Evolutionary conservation across 1,140 invertebrate genomes (phyloP), one percentile per base, ranked within the genome.

Genomic region (Drosophila ananassae): DNA sequence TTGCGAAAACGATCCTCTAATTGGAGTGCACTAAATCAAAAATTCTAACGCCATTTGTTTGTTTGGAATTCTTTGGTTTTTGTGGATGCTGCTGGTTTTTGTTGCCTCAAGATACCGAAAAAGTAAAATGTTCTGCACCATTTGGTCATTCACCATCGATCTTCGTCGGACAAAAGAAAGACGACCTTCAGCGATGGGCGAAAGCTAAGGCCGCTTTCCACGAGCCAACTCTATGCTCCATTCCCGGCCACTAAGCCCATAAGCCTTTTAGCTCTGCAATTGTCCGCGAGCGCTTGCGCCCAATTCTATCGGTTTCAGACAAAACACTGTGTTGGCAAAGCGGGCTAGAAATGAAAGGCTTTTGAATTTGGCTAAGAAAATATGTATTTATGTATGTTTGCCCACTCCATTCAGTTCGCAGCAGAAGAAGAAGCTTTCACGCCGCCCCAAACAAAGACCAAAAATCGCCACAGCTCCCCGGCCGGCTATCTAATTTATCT

Each of bases 261-360:
- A 89, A 89, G 79, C 83, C 83, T 89, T 89, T 89, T 89, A 89
- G 83, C 83, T 79, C 66, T 89, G 81, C 77, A 84, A 84, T 84
- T 84, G 81, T 84, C 54, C 22, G 57, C 30, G 51, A 51, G 44
- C 57, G 56, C 55, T 72, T 85, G 83, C 67, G 76, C 83, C 79
- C 84, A 89, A 89, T 89, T 89, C 83, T 44, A 44, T 44, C 41
- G 41, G 41, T 87, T 54, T 67, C 76, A 73, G 76, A 87, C 82
- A 85, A 87, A 87, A 82, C 61, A 78, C 47, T 47, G 8, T 7
- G 44, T 7, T 41, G 12, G 22, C 37, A n/a, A 37, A 41, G 53
- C 24, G 53, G 60, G 24, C 63, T 50, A 67, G 57, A 89, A 89
- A 82, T 77, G 83, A 87, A 87, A 87, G 82, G 82, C 74, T 87